Percentiles rank a stretch among this genome's conserved stretches.
These are phyloP conservation scores for Talpa occidentalis DNA, from an alignment of 2,113 vertebrate species.

Conservation along the genomic window DNA sequence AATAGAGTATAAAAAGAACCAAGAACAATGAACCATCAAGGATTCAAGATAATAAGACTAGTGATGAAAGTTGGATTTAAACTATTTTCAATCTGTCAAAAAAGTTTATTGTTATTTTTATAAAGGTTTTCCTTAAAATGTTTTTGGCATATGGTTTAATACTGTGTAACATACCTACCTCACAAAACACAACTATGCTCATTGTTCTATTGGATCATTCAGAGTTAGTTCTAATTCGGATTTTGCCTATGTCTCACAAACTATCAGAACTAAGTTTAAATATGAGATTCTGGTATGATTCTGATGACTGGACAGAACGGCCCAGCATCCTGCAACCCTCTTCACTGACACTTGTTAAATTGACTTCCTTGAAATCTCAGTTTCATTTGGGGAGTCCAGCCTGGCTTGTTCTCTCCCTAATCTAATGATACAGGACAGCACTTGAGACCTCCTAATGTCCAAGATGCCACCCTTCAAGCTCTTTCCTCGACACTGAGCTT, in stretches of 20 bases:
- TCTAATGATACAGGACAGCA: neutral
- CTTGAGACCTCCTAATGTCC: neutral
- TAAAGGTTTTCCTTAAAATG: conserved; percentile 22
- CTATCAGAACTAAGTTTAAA: neutral
- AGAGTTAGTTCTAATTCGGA: neutral
- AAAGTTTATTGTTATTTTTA: neutral
- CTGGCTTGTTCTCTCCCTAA: neutral
- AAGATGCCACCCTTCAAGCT: neutral
- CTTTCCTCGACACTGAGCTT: neutral
- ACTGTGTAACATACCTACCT: neutral
- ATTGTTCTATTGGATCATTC: neutral
- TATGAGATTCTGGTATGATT: conserved; percentile 18
- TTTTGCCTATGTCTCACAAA: neutral
- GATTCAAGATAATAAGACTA: conserved; percentile 39
- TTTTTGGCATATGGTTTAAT: neutral
- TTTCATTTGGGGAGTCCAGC: neutral
- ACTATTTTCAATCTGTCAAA: neutral
- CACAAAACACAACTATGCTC: neutral
- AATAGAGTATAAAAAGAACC: neutral
- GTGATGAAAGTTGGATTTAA: neutral
- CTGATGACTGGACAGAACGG: neutral
- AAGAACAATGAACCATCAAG: neutral
- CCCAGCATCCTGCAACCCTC: neutral
- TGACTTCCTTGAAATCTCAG: neutral
- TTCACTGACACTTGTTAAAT: neutral